A percentile compares a stretch with the other conserved stretches of the same genome.
Evolutionary conservation across 2,113 vertebrate genomes (phyloP).

Genomic region (Xenopus tropicalis): DNA sequence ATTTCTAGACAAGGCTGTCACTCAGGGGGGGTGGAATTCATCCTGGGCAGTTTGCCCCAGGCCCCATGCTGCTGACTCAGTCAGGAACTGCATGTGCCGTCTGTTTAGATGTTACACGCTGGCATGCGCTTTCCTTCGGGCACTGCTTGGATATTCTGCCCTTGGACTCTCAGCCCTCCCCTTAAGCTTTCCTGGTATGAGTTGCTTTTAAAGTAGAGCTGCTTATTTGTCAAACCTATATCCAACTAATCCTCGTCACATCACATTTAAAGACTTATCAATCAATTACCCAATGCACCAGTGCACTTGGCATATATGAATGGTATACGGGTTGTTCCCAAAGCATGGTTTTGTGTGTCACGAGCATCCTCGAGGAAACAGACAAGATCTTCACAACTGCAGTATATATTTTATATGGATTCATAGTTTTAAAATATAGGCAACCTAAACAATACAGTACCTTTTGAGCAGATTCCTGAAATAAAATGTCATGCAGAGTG

Average conservation of each 20-base stretch:
- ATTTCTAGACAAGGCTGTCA: conserved; percentile 43
- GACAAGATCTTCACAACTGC: too few relatives aligned
- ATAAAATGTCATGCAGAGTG: too few relatives aligned
- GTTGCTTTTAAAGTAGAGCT: conserved; percentile 21
- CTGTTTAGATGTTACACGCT: conserved; percentile 41
- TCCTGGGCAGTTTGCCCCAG: conserved; percentile 43
- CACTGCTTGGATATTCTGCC: conserved; percentile 33
- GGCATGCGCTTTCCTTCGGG: conserved; percentile 27
- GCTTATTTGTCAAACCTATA: conserved; percentile 25
- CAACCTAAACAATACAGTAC: too few relatives aligned
- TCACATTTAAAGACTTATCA: conserved; percentile 30
- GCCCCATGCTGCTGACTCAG: conserved; percentile 42
- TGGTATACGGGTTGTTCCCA: not conserved
- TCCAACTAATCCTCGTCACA: conserved; percentile 35
- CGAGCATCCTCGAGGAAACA: too few relatives aligned
- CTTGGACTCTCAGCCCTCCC: conserved; percentile 26
- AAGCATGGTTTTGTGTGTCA: not conserved
- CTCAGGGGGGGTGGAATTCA: conserved; percentile 37
- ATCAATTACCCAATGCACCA: conserved; percentile 25
- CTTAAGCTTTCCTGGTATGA: conserved; percentile 22
- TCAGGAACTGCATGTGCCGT: conserved; percentile 35
- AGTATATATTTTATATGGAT: too few relatives aligned
- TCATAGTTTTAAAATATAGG: too few relatives aligned
- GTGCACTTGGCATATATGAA: conserved; percentile 12
- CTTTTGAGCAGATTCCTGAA: too few relatives aligned